Percentiles rank a stretch among this genome's conserved stretches.
Conservation (phyloP, 2,113 vertebrate genomes). For the Amia ocellicauda region DNA sequence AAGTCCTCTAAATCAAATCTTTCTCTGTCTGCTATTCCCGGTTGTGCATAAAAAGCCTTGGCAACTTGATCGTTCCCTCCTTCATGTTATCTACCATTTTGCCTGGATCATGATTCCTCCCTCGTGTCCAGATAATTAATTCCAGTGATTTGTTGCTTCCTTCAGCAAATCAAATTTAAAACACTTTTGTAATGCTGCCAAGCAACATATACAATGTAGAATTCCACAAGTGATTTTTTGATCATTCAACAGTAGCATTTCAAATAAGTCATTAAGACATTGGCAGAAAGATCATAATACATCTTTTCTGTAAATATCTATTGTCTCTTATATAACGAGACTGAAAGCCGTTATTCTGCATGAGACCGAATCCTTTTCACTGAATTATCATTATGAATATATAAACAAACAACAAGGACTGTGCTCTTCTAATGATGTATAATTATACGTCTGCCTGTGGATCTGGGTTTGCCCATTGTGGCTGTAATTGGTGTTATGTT, state of each 20-base stretch:
- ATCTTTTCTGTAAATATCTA: no score
- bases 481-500: slow-evolving; percentile 1
- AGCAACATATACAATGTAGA: slow-evolving; percentile 4
- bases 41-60: slow-evolving; percentile 1
- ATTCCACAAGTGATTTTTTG: slow-evolving; percentile 17
- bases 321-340: no score
- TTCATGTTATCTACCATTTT: neutral
- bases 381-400: neutral
- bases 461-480: no score
- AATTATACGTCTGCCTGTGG: neutral
- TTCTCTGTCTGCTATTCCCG: neutral
- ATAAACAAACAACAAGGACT: neutral
- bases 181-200: slow-evolving; percentile 12
- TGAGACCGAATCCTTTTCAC: no score
- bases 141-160: slow-evolving; percentile 16
- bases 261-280: slow-evolving; percentile 20
- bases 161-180: slow-evolving; percentile 24
- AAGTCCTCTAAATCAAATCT: slow-evolving; percentile 10
- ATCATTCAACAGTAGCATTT: slow-evolving; percentile 7
- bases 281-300: neutral
- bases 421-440: neutral
- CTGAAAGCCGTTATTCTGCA: no score
- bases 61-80: slow-evolving; percentile 2
- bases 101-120: neutral
- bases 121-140: slow-evolving; percentile 11